These are phyloP conservation scores for Drosophila anomelani DNA, from an alignment of 2,888 invertebrate species.

Conservation along the genomic window DNA sequence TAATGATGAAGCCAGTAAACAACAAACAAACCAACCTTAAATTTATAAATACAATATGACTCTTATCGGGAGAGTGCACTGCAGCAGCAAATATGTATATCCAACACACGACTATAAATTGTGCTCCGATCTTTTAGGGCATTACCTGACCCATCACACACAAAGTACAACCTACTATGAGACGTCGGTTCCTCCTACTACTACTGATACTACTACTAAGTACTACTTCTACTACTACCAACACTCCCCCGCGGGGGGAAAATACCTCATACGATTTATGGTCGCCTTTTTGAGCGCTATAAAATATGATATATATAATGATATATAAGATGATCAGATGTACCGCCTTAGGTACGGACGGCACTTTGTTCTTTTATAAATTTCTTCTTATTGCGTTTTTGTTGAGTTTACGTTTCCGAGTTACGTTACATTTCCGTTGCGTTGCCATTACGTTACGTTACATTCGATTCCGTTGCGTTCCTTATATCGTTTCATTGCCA, in stretches of 20 bases:
- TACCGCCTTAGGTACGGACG: constrained; percentile 77
- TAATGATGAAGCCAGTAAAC: constrained; percentile 20
- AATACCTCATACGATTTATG: constrained; percentile 15
- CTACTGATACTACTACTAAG: constrained; percentile 33
- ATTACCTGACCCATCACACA: constrained; percentile 68
- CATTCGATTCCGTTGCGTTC: constrained; percentile 53
- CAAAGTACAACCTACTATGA: constrained; percentile 38
- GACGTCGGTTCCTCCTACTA: constrained; percentile 42
- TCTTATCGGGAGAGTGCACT: constrained; percentile 6
- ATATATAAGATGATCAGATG: constrained; percentile 42
- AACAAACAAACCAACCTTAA: constrained; percentile 3
- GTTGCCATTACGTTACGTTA: constrained; percentile 68
- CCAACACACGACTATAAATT: constrained; percentile 56
- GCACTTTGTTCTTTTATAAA: constrained; percentile 73
- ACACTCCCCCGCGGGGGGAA: constrained; percentile 40
- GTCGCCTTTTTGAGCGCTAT: constrained; percentile 22
- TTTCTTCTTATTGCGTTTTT: constrained; percentile 78
- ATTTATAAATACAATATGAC: background rate
- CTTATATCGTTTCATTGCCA: constrained; percentile 51
- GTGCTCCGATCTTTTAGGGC: constrained; percentile 78
- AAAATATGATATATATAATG: constrained; percentile 10
- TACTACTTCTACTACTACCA: constrained; percentile 45
- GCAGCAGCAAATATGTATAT: constrained; percentile 5
- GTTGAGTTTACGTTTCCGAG: constrained; percentile 78
- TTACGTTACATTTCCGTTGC: constrained; percentile 71